Conservation (phyloP, 2,797 vertebrate species). For the Parauchenoglanis punctatus region DNA sequence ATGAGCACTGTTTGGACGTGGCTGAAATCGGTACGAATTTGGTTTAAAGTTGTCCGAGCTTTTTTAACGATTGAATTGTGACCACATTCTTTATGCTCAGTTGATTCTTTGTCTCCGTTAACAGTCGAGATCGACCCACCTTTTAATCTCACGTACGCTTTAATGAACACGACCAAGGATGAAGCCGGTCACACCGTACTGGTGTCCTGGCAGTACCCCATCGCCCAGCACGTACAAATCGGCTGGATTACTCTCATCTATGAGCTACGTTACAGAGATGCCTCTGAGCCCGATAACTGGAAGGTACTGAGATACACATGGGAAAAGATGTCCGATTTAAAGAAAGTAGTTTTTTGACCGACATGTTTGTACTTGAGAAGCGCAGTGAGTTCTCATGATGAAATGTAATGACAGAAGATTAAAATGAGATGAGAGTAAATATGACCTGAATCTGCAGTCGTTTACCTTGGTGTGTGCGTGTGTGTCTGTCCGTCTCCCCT, state of each 20-base stretch:
- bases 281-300: conserved; percentile 68
- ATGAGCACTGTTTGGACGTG: conserved; percentile 74
- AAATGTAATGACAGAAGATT: neutral
- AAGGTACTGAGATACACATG: conserved; percentile 65
- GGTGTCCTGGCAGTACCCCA: conserved; percentile 75
- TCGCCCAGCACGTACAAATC: conserved; percentile 64
- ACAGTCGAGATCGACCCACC: conserved; percentile 78
- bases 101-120: neutral
- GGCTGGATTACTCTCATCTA: conserved; percentile 80
- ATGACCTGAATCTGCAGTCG: too few relatives aligned
- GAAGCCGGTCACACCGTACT: conserved; percentile 61
- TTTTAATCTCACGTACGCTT: conserved; percentile 68
- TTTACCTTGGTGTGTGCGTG: neutral
- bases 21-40: conserved; percentile 71
- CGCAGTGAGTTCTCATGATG: neutral
- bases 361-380: neutral
- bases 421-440: neutral
- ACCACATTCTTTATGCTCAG: neutral
- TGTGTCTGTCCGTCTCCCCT: conserved; percentile 19
- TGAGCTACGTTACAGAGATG: conserved; percentile 74
- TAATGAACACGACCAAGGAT: conserved; percentile 64
- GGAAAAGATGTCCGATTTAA: neutral
- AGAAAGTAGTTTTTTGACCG: neutral
- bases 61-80: neutral
- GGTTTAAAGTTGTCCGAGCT: neutral